These are phyloP conservation scores for Raja brachyura DNA, from an alignment of 2,113 vertebrate species.

Conservation along the genomic window DNA sequence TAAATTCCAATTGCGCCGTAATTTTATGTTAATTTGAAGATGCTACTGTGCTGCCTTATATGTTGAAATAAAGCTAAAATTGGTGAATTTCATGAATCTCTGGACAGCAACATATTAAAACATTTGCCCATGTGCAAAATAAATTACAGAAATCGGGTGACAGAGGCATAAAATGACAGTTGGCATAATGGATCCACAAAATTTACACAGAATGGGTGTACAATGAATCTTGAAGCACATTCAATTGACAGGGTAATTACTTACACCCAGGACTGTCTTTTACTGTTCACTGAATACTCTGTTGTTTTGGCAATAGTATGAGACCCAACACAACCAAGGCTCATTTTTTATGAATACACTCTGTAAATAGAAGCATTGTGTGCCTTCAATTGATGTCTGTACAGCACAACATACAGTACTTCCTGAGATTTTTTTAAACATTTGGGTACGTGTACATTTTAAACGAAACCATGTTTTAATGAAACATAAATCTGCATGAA, in stretches of 20 bases:
- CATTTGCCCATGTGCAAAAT: conserved; percentile 37
- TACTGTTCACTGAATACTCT: conserved; percentile 37
- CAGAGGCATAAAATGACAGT: conserved; percentile 38
- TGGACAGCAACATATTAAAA: conserved; percentile 36
- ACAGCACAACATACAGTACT: neutral
- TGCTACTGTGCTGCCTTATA: conserved; percentile 2
- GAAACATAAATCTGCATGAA: conserved; percentile 12
- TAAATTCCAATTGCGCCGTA: neutral
- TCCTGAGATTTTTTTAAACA: no score
- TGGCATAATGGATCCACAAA: conserved; percentile 38
- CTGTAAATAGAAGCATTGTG: conserved; percentile 30
- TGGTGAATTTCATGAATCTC: conserved; percentile 35
- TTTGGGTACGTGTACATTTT: neutral
- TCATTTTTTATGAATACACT: conserved; percentile 35
- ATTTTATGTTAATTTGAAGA: conserved; percentile 34
- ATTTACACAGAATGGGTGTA: conserved; percentile 37
- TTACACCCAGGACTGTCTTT: conserved; percentile 37
- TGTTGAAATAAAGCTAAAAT: conserved; percentile 25
- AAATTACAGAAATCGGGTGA: conserved; percentile 38
- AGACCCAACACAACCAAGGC: conserved; percentile 29
- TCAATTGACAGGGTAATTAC: conserved; percentile 39
- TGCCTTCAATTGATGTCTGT: conserved; percentile 24
- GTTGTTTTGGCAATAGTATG: conserved; percentile 38
- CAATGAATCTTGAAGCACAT: conserved; percentile 38
- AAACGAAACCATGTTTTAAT: conserved; percentile 28